These are phyloP conservation scores for Clavelina lepadiformis DNA, from an alignment of 23 tunicate species.

Conservation along the genomic window DNA sequence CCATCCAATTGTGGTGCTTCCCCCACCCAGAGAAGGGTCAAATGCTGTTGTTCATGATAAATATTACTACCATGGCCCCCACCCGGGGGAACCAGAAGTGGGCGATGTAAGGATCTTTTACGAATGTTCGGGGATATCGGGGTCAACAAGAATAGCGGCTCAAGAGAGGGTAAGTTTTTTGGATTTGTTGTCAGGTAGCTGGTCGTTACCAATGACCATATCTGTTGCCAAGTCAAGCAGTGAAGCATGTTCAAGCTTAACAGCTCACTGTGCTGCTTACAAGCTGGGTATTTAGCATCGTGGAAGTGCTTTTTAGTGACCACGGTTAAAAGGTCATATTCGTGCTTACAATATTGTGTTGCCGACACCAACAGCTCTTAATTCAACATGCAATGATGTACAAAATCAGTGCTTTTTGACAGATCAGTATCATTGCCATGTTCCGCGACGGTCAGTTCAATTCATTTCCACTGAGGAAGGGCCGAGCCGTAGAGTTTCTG, in stretches of 20 bases:
- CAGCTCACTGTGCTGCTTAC: too few relatives aligned
- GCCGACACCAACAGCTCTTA: neutral
- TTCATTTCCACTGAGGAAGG: slow-evolving; percentile 18
- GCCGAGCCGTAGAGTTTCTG: slow-evolving; percentile 22
- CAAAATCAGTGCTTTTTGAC: slow-evolving; percentile 2
- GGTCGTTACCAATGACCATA: too few relatives aligned
- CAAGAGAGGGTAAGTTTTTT: slow-evolving; percentile 18
- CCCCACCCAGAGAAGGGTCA: slow-evolving; percentile 8
- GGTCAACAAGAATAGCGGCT: neutral
- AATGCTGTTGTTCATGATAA: slow-evolving; percentile 8
- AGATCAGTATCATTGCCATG: slow-evolving; percentile 54
- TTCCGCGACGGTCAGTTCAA: slow-evolving; percentile 4
- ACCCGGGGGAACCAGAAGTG: slow-evolving; percentile 42
- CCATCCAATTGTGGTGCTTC: slow-evolving; percentile 12
- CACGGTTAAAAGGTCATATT: neutral
- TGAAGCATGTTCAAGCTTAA: too few relatives aligned
- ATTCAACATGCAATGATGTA: neutral
- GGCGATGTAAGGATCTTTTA: slow-evolving; percentile 57
- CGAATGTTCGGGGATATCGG: slow-evolving; percentile 50
- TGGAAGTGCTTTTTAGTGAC: too few relatives aligned
- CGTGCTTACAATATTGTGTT: neutral
- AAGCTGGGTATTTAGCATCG: too few relatives aligned
- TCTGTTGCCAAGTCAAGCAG: too few relatives aligned
- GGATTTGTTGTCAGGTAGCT: too few relatives aligned
- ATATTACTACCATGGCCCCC: slow-evolving; percentile 41